Percentiles rank a stretch among this genome's conserved stretches.
Evolutionary conservation across 2,113 vertebrate genomes (phyloP).

Genomic region (Urocolius indicus): DNA sequence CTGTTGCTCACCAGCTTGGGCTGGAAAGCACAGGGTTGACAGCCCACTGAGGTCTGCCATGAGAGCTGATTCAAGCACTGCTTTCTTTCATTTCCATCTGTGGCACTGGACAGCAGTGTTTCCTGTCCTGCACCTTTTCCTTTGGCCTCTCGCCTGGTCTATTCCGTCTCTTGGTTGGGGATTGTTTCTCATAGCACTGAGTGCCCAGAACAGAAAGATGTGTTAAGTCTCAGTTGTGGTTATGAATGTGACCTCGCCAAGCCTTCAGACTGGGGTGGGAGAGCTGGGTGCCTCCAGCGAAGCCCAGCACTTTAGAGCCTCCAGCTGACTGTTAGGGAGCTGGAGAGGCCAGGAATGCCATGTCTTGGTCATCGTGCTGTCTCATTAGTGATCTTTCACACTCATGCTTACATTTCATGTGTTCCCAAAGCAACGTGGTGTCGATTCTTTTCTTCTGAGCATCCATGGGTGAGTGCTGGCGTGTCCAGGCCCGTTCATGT

Average conservation of each 20-base stretch:
- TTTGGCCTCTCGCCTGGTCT: no score
- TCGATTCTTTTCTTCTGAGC: neutral
- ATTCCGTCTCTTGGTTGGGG: neutral
- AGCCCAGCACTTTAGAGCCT: neutral
- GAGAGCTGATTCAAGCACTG: neutral
- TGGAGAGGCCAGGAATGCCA: neutral
- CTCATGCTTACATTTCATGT: neutral
- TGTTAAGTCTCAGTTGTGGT: neutral
- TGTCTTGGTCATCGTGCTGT: neutral
- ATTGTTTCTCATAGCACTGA: fast-evolving
- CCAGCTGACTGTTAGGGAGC: neutral
- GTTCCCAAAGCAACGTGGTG: neutral
- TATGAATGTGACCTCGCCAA: fast-evolving
- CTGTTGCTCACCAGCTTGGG: neutral
- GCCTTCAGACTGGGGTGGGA: neutral
- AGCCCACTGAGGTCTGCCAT: neutral
- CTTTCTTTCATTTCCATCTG: neutral
- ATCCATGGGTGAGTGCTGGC: neutral
- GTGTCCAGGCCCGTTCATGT: neutral
- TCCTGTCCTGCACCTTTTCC: neutral
- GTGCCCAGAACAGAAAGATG: neutral
- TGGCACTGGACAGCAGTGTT: neutral
- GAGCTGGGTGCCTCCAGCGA: neutral
- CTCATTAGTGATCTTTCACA: neutral
- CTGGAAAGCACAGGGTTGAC: neutral